Percentiles rank a stretch among this genome's conserved stretches.
These are phyloP conservation scores for Myrmecophaga tridactyla DNA, from an alignment of 2,113 vertebrate genomes.

Conservation along the genomic window DNA sequence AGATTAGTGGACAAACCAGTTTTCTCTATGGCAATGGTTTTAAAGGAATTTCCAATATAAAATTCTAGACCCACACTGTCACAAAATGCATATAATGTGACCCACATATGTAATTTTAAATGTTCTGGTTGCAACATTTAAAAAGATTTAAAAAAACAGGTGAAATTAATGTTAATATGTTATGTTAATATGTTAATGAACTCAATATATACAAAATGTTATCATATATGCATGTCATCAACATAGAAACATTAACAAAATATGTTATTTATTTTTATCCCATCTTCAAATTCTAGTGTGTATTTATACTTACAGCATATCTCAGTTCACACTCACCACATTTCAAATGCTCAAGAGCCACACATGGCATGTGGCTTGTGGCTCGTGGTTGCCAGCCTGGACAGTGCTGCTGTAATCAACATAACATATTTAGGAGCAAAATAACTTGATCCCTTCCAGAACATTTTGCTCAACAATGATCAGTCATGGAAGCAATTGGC, in stretches of 20 bases:
- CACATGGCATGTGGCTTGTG: not conserved
- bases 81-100: not conserved
- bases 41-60: not conserved
- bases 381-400: not conserved
- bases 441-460: not conserved
- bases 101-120: not conserved
- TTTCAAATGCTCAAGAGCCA: not conserved
- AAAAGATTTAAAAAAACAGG: conserved; percentile 16
- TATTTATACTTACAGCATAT: not conserved
- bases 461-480: not conserved
- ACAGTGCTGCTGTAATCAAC: not conserved
- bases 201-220: not conserved
- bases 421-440: not conserved
- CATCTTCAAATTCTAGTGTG: not conserved
- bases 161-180: conserved; percentile 3
- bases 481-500: not conserved
- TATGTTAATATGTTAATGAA: not conserved
- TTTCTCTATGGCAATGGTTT: not conserved
- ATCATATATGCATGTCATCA: not conserved
- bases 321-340: not conserved
- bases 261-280: not conserved
- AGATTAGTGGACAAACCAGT: not conserved
- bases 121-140: not conserved
- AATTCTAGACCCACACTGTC: not conserved
- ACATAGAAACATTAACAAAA: not conserved